Base-by-base conservation (phyloP, 1,140 invertebrate genomes). In the Dinothrombium tinctorium region DNA sequence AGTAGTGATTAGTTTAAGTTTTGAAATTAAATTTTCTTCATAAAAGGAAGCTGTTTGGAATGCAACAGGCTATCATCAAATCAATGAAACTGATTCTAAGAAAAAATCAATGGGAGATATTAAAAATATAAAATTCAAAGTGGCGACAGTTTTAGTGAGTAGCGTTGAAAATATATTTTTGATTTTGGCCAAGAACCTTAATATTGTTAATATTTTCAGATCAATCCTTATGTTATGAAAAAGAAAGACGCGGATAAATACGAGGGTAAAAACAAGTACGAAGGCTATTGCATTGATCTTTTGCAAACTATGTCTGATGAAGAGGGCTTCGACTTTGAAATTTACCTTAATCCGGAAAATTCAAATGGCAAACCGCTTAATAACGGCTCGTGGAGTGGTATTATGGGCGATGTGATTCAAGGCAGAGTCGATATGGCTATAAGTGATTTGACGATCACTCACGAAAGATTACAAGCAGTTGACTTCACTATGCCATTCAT, bases 261-360 rank as follows among this genome's bases (percentile, higher is more conserved):
- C 19, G 21, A 17, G 1, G n/a, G n/a, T n/a, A n/a, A n/a, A n/a
- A 74, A 78, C 4, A 67, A 77, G 15, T 90, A 57, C 40, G 83
- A 90, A 55, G 90, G 90, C 0, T 96, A 95, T 64, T 95, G 87
- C 61, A 84, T 98, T 44, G 90, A 98, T 59, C 63, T 96, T 33
- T 64, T 96, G 29, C 74, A 77, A 50, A 71, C 72, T 47, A 79
- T 94, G 28, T 78, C 83, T 0, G 66, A 65, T 11, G 55, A 61
- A 45, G n/a, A n/a, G n/a, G 84, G 84, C 15, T 96, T 96, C 61
- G 76, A 87, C 49, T 96, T 90, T 56, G 69, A 69, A 40, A 79
- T 98, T 37, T 68, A 75, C 41, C 60, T 89, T 21, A 87, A 94
- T 0, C 77, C 81, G 0, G 90, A 96, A 59, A 75, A 79, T 50